Percentiles rank a stretch among this genome's conserved stretches.
Conservation (phyloP, 2,797 vertebrate genomes). For the Sylvilagus floridanus region DNA sequence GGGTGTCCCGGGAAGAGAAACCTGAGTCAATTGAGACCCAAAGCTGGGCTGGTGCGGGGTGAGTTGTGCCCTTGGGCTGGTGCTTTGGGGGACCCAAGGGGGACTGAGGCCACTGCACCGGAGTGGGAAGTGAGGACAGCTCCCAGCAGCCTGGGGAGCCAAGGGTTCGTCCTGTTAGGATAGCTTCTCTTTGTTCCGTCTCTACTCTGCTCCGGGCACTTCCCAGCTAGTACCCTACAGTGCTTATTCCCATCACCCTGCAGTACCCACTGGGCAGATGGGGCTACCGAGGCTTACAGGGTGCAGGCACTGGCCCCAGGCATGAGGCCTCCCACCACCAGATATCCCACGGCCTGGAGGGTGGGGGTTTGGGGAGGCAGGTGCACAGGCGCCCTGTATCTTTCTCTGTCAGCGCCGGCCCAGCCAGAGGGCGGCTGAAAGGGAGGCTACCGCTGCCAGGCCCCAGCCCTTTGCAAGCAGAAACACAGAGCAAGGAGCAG, state of each 20-base stretch:
- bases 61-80: neutral
- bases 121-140: neutral
- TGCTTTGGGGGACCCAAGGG: too few relatives aligned
- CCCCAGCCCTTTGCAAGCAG: neutral
- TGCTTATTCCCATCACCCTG: neutral
- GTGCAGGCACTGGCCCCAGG: neutral
- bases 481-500: constrained; percentile 36
- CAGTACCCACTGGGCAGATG: neutral
- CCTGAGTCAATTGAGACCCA: neutral
- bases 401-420: neutral
- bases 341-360: neutral
- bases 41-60: neutral
- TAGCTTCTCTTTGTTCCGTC: neutral
- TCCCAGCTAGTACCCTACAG: neutral
- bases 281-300: neutral
- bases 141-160: neutral
- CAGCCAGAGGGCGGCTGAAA: neutral
- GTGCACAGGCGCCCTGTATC: neutral
- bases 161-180: neutral
- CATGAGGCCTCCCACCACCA: neutral
- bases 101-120: neutral
- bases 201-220: neutral
- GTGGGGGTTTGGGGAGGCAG: rapidly evolving
- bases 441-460: neutral
- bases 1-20: neutral